These are phyloP conservation scores for Tiliacea aurago DNA, from an alignment of 2,888 invertebrate genomes.

Conservation along the genomic window DNA sequence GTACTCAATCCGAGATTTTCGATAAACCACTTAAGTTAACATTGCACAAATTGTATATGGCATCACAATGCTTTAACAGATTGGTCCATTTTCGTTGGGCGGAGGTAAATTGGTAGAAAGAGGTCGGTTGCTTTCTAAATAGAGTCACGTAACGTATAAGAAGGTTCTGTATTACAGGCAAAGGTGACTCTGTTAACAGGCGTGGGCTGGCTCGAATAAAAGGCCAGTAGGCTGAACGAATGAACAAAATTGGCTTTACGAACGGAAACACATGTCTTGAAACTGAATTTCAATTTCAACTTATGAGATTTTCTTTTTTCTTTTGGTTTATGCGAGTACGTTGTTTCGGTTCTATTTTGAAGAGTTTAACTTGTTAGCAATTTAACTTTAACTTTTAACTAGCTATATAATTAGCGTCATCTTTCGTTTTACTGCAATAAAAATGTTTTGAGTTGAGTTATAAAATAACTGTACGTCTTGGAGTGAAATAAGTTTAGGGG, in stretches of 20 bases:
- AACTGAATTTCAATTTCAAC: constrained; percentile 69
- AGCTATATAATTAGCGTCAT: no score
- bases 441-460: no score
- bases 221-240: constrained; percentile 69
- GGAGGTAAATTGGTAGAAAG: constrained; percentile 82
- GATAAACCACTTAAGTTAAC: constrained; percentile 68
- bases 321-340: constrained; percentile 39
- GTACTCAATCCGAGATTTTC: constrained; percentile 64
- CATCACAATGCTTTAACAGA: constrained; percentile 80
- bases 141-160: constrained; percentile 87
- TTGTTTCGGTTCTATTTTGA: constrained; percentile 19
- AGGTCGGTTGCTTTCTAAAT: constrained; percentile 82
- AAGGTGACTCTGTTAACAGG: constrained; percentile 75
- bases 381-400: background rate
- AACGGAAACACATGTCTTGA: constrained; percentile 65
- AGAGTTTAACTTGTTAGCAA: background rate
- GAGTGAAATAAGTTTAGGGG: background rate
- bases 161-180: constrained; percentile 78
- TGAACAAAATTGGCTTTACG: constrained; percentile 71
- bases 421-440: no score
- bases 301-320: constrained; percentile 58
- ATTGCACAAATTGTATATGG: constrained; percentile 74
- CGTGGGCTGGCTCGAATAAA: constrained; percentile 70
- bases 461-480: background rate
- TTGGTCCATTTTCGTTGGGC: constrained; percentile 78